Evolutionary conservation across 2,797 vertebrate genomes (phyloP).

Genomic region (Vultur gryphus): DNA sequence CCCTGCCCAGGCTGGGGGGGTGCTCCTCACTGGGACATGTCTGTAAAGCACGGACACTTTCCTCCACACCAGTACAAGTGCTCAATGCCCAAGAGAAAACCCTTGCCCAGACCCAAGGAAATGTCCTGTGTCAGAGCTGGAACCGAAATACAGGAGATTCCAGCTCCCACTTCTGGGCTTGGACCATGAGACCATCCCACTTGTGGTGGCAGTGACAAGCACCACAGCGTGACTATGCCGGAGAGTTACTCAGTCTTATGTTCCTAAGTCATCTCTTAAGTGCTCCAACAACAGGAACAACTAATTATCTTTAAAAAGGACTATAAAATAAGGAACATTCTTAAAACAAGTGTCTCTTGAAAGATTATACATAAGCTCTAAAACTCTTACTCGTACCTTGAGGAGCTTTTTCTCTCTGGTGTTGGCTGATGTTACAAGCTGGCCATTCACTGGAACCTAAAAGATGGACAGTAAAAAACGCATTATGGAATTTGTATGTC

Average conservation of each 20-base stretch:
- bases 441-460: conserved; percentile 38
- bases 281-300: not conserved
- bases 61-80: not conserved
- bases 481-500: not conserved
- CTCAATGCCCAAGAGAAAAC: not conserved
- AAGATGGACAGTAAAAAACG: not conserved
- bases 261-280: not conserved
- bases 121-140: not conserved
- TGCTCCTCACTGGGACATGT: not conserved
- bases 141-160: not conserved
- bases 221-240: not conserved
- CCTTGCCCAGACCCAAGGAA: not conserved
- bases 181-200: not conserved
- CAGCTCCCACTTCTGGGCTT: not conserved
- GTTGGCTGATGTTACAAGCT: not conserved
- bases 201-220: not conserved
- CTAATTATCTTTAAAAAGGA: not conserved
- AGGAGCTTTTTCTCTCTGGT: conserved; percentile 44
- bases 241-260: not conserved
- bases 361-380: not conserved
- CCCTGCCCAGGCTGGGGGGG: not conserved
- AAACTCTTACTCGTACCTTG: conserved; percentile 27
- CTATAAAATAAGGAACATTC: not conserved
- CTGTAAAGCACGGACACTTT: not conserved
- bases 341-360: not conserved